Evolutionary conservation across 2,797 vertebrate species (phyloP).

Genomic region (Acropternis orthonyx): DNA sequence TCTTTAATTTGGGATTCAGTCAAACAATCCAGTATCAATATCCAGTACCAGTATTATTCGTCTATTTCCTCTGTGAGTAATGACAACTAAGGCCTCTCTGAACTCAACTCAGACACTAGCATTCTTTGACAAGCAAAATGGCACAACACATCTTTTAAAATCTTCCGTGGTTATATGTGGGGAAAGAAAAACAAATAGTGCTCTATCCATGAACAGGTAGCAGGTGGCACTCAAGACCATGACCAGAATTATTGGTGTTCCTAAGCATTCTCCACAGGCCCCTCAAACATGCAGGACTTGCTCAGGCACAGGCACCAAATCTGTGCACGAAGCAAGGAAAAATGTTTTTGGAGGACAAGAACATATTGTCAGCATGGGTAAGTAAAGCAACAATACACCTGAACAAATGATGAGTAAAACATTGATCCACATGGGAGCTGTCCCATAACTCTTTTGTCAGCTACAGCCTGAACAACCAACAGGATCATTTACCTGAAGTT

Average conservation of each 20-base stretch:
- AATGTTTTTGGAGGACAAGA: background rate
- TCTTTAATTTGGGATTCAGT: background rate
- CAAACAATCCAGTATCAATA: background rate
- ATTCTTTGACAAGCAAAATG: background rate
- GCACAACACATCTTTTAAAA: background rate
- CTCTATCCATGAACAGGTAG: background rate
- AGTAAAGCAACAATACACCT: background rate
- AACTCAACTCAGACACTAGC: background rate
- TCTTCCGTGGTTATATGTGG: fast-evolving
- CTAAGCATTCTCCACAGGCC: background rate
- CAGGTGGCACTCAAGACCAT: background rate
- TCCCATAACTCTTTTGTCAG: background rate
- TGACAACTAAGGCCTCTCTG: background rate
- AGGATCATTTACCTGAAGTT: background rate
- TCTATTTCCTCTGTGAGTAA: background rate
- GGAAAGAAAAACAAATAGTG: background rate
- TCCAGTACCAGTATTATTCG: background rate
- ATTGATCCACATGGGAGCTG: background rate
- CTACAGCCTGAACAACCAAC: background rate
- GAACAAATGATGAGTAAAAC: fast-evolving
- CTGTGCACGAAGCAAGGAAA: background rate
- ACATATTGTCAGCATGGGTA: background rate
- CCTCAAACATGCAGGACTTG: background rate
- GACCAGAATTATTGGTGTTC: background rate
- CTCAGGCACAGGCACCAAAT: background rate